Conservation (phyloP, 2,797 vertebrate species). For the Hafferia zeledoni region DNA sequence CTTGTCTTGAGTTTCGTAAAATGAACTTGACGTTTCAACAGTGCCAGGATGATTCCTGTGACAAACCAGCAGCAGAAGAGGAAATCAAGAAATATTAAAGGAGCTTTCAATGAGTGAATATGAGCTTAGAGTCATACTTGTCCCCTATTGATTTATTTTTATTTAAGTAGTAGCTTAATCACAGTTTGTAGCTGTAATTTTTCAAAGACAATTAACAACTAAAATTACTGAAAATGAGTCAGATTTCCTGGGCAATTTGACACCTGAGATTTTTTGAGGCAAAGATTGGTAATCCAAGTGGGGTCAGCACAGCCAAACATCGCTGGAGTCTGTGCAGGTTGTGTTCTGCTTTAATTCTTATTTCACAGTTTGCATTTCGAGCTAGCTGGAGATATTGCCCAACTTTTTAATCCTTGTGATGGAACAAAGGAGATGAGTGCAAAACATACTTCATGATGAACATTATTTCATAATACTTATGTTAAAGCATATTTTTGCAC, state of each 20-base stretch:
- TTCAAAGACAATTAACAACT: neutral
- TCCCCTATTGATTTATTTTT: neutral
- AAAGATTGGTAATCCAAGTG: neutral
- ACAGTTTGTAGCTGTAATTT: neutral
- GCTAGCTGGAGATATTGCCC: neutral
- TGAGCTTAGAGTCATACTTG: neutral
- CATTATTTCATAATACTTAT: neutral
- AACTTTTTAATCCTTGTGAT: neutral
- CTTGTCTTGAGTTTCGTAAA: neutral
- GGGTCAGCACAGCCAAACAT: neutral
- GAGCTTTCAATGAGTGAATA: neutral
- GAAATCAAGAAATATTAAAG: neutral
- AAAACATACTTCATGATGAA: neutral
- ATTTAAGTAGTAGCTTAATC: neutral
- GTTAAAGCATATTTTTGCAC: neutral
- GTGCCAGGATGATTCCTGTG: neutral
- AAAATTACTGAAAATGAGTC: neutral
- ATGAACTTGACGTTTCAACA: constrained; percentile 28
- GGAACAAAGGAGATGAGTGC: neutral
- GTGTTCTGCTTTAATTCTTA: neutral
- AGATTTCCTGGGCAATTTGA: neutral
- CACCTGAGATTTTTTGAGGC: neutral
- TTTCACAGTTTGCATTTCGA: neutral
- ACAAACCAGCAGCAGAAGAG: neutral
- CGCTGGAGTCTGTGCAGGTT: neutral